These are phyloP conservation scores for Leucophenga maculata DNA, from an alignment of 2,888 invertebrate species.

Conservation along the genomic window DNA sequence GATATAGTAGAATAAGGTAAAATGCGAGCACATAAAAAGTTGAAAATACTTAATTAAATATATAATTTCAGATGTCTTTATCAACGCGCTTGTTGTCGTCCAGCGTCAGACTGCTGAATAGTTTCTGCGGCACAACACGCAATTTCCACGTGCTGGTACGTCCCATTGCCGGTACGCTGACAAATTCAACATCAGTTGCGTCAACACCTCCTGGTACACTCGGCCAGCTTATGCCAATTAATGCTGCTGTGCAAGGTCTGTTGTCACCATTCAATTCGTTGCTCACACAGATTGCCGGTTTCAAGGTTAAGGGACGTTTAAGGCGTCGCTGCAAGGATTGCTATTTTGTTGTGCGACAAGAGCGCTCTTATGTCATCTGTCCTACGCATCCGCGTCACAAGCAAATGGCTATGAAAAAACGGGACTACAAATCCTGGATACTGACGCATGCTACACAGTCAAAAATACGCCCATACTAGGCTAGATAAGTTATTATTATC, in stretches of 20 bases:
- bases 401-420: slow-evolving; percentile 81
- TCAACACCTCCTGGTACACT: no score
- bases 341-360: slow-evolving; percentile 79
- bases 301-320: slow-evolving; percentile 82
- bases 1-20: no score
- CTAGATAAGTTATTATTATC: background rate
- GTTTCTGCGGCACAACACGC: no score
- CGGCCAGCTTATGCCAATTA: no score
- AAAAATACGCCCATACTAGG: slow-evolving; percentile 67
- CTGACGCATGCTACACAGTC: slow-evolving; percentile 83
- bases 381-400: slow-evolving; percentile 86
- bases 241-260: background rate
- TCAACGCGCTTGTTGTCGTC: no score
- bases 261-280: slow-evolving; percentile 60
- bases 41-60: no score
- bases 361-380: slow-evolving; percentile 82
- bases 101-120: no score
- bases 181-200: no score
- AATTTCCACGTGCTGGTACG: no score
- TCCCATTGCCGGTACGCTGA: no score
- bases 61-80: no score
- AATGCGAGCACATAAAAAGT: no score
- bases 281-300: slow-evolving; percentile 74
- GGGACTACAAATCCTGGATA: slow-evolving; percentile 82
- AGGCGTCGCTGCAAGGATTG: slow-evolving; percentile 85